Conservation (phyloP, 2,888 invertebrate genomes). For the Myopa testacea region DNA sequence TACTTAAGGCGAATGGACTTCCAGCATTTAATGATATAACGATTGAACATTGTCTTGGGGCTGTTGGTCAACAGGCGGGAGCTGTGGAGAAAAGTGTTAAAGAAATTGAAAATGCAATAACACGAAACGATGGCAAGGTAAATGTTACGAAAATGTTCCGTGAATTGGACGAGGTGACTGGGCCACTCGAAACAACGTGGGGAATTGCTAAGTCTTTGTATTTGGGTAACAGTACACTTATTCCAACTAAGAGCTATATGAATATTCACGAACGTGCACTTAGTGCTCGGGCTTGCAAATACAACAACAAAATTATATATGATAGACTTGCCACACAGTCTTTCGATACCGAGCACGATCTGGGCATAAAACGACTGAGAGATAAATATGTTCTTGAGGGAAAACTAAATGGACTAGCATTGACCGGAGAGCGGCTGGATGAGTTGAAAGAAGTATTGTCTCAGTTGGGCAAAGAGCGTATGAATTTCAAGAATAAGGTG, state of each 20-base stretch:
- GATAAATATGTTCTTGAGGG: constrained; percentile 86
- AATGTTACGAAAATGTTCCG: constrained; percentile 76
- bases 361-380: constrained; percentile 71
- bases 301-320: constrained; percentile 71
- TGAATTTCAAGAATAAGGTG: constrained; percentile 76
- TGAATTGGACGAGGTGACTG: constrained; percentile 79
- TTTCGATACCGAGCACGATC: constrained; percentile 34
- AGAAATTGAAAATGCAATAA: constrained; percentile 74
- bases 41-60: constrained; percentile 86
- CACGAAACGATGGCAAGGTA: constrained; percentile 48
- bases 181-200: constrained; percentile 86
- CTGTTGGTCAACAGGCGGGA: constrained; percentile 84
- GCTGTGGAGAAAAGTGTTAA: constrained; percentile 83
- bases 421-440: constrained; percentile 71
- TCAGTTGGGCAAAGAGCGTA: constrained; percentile 72
- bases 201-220: constrained; percentile 87
- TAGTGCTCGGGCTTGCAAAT: constrained; percentile 80
- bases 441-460: constrained; percentile 72
- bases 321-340: constrained; percentile 50
- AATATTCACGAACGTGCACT: constrained; percentile 84
- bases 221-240: constrained; percentile 80
- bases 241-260: constrained; percentile 83
- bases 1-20: constrained; percentile 77
- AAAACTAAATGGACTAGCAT: constrained; percentile 82
- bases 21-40: constrained; percentile 86